Evolutionary conservation across 2,113 vertebrate genomes (phyloP).

Genomic region (Camelus bactrianus): DNA sequence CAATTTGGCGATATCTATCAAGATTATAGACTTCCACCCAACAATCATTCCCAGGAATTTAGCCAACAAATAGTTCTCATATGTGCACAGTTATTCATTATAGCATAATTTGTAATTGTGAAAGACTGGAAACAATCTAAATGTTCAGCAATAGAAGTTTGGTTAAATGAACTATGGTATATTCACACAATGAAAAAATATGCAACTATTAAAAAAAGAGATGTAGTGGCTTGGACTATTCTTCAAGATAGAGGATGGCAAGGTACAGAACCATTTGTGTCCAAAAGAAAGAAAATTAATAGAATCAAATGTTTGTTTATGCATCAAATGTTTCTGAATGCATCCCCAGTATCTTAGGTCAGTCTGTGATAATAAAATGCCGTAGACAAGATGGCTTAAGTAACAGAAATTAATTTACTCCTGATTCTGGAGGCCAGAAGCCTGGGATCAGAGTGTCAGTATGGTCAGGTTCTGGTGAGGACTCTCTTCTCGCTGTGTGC

Average conservation of each 20-base stretch:
- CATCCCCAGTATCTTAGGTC: neutral
- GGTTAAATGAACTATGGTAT: neutral
- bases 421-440: neutral
- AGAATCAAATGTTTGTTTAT: constrained; percentile 5
- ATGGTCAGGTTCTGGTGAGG: neutral
- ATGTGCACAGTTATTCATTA: neutral
- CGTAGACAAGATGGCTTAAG: neutral
- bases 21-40: neutral
- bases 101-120: neutral
- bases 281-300: neutral
- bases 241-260: neutral
- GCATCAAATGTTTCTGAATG: neutral
- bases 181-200: neutral
- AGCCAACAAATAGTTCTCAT: neutral
- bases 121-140: constrained; percentile 15
- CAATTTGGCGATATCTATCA: neutral
- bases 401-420: neutral
- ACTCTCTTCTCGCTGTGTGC: neutral
- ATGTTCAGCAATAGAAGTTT: constrained; percentile 2
- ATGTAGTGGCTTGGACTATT: neutral
- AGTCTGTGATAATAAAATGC: neutral
- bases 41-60: constrained; percentile 18
- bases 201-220: neutral
- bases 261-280: neutral
- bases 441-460: neutral